These are phyloP conservation scores for Vidua macroura DNA, from an alignment of 2,113 vertebrate species.

Conservation along the genomic window DNA sequence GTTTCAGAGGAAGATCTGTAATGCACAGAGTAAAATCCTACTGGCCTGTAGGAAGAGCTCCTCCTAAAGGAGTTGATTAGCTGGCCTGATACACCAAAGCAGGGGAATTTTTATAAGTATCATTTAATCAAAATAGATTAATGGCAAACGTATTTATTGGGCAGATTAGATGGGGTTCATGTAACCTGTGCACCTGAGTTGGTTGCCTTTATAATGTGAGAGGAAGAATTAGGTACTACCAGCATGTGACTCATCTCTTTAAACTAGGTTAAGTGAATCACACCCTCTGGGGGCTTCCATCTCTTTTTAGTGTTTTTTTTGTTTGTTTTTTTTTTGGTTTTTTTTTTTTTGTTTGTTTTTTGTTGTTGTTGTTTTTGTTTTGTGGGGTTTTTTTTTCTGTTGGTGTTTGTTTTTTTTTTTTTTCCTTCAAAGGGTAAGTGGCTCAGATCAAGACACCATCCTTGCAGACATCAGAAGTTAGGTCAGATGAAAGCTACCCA, in stretches of 20 bases:
- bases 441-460: neutral
- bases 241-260: neutral
- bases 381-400: no score
- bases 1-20: neutral
- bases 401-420: no score
- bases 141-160: neutral
- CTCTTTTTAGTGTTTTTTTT: neutral
- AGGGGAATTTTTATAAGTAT: neutral
- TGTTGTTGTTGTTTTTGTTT: no score
- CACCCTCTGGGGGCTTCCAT: neutral
- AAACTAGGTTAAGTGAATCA: constrained; percentile 35
- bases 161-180: neutral
- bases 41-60: neutral
- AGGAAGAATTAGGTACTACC: neutral
- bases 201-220: neutral
- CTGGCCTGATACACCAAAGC: neutral
- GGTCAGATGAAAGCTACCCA: neutral
- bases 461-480: neutral
- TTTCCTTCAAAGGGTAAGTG: neutral
- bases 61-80: neutral
- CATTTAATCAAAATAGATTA: neutral
- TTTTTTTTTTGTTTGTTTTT: no score
- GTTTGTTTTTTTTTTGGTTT: no score
- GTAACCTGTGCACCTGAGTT: neutral
- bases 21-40: neutral